Evolutionary conservation across 92 coral and sea anemone genomes (phyloP), one percentile per base, ranked within the genome.

Genomic region (Epizoanthus ramosus): DNA sequence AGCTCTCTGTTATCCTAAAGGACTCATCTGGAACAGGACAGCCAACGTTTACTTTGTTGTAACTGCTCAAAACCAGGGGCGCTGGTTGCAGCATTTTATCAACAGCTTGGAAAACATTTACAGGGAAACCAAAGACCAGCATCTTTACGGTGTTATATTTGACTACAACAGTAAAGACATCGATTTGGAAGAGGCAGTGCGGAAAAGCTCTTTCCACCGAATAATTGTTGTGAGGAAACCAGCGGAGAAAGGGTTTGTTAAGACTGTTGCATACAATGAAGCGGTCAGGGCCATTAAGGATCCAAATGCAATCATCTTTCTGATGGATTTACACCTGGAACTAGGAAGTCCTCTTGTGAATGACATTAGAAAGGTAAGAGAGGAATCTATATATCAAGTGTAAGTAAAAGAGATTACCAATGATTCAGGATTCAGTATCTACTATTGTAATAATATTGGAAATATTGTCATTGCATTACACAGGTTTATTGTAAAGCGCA

Each of bases 101-200:
- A 70, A 70, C 56, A 70, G 21, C 74, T 39, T 70, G 57, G 74
- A 70, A 70, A 70, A 41, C 25, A 70, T 70, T 70, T 70, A 41
- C 47, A 3, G 8, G 47, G 47, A 41, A 41, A 41, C 47, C 54
- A 35, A 35, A 70, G 74, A 70, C 43, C 24, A 70, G 43, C 74
- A 70, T 16, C 1, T 70, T 9, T 54, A 70, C 41, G 74, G 74
- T 15, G 74, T 70, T 39, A 54, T 70, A 10, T 70, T 70, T 70
- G 74, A 70, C 18, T 70, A 70, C 17, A 70, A 70, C 6, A 70
- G 74, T 23, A 13, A 13, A 23, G 74, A 70, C n/a, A 37, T 70
- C 41, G 74, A 70, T 45, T 43, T 41, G 8, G 57, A 41, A 43
- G 39, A 52, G 15, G 57, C 74, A 35, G 43, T 17, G 25, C 28